Conservation (phyloP, 2,888 invertebrate species). For the Macaria notata region DNA sequence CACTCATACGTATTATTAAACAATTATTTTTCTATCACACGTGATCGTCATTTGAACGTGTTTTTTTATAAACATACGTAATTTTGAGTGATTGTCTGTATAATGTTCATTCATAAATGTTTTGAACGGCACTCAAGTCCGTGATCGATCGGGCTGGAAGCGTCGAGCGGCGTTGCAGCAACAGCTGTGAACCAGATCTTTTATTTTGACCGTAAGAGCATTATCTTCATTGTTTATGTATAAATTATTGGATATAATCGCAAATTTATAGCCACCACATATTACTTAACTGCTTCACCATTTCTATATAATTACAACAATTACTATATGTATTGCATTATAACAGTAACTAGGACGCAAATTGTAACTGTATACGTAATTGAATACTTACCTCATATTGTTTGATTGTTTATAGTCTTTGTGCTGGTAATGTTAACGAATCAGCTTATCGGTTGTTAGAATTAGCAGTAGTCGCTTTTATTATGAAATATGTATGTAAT, state of each 20-base stretch:
- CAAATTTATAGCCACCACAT: slow-evolving; percentile 15
- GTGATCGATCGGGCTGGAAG: slow-evolving; percentile 58
- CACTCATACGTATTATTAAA: slow-evolving; percentile 1
- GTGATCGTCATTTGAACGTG: slow-evolving; percentile 8
- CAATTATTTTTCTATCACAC: not conserved
- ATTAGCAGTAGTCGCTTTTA: slow-evolving; percentile 28
- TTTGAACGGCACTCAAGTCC: slow-evolving; percentile 21
- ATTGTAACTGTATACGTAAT: slow-evolving; percentile 4
- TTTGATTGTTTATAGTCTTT: slow-evolving; percentile 13
- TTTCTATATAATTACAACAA: slow-evolving; percentile 12
- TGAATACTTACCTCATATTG: slow-evolving; percentile 5
- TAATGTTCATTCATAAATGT: not conserved
- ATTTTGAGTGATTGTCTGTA: not conserved
- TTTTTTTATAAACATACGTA: not conserved
- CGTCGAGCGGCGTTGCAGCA: slow-evolving; percentile 60
- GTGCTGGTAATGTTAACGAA: slow-evolving; percentile 12
- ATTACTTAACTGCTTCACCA: slow-evolving; percentile 17
- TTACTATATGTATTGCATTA: slow-evolving; percentile 19
- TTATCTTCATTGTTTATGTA: slow-evolving; percentile 48
- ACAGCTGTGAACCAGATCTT: slow-evolving; percentile 72
- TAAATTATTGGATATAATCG: slow-evolving; percentile 22
- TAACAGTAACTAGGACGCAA: slow-evolving; percentile 17
- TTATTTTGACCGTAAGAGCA: slow-evolving; percentile 78
- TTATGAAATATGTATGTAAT: slow-evolving; percentile 21
- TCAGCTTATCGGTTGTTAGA: slow-evolving; percentile 24